Evolutionary conservation across 2,888 invertebrate species (phyloP), one percentile per base, ranked within the genome.

Genomic region (Pandemis heparana): DNA sequence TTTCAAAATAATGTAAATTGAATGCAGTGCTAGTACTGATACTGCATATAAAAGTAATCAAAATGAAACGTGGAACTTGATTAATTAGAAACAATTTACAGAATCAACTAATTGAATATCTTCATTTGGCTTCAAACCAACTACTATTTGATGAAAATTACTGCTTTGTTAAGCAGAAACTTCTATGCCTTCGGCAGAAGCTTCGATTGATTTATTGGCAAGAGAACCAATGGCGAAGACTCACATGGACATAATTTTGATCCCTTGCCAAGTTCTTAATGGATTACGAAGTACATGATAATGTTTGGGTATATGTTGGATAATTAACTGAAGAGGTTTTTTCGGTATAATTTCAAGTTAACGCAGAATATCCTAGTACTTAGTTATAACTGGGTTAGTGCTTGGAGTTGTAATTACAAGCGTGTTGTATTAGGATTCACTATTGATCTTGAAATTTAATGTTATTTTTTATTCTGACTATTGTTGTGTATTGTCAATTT

Each of bases 131-230:
- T 18, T 10, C 23, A 8, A 53, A 53, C 53, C 53, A 53, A 53
- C 18, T 53, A 9, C 53, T 53, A 48, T 61, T 61, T 39, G 38
- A 48, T 56, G 81, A 77, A 85, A 85, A 82, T 85, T 86, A 87
- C 85, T 87, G 83, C 85, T 82, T 81, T 81, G 72, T 82, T 82
- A 83, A 83, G 63, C 66, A 87, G 85, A 86, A 87, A 88, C 86
- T 85, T 86, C 83, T 85, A 86, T 86, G 82, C 82, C 76, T 75
- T 75, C 75, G 77, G 72, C 85, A 85, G 83, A 82, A 81, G 80
- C 79, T 75, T 77, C 83, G 84, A 85, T 88, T 88, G 75, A 83
- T 82, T 84, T 87, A 87, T 84, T 86, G 86, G 82, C 83, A 85
- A 85, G 84, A 81, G 81, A 82, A 85, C 82, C 59, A 73, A 53